These are phyloP conservation scores for Hiodon alosoides DNA, from an alignment of 2,113 vertebrate species.

Conservation along the genomic window DNA sequence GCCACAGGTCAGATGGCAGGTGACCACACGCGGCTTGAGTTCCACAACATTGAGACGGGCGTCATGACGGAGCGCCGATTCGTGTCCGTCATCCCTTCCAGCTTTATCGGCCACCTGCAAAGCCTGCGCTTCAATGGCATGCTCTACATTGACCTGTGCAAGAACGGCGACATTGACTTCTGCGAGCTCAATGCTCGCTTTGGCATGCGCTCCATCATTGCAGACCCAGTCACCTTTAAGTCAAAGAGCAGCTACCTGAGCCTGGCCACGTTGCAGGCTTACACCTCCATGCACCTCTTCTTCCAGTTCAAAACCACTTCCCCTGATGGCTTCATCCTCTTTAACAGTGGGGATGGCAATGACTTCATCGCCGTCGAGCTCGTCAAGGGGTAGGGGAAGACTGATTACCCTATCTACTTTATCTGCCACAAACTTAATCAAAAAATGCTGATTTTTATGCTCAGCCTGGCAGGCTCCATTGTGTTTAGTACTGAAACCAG, in stretches of 20 bases:
- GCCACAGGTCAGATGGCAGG: constrained; percentile 91
- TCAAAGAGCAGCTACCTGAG: constrained; percentile 96
- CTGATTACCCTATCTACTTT: background rate
- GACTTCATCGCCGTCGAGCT: constrained; percentile 96
- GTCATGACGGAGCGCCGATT: constrained; percentile 96
- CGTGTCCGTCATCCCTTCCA: constrained; percentile 88
- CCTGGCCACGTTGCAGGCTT: constrained; percentile 91
- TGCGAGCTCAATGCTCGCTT: constrained; percentile 96
- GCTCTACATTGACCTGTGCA: constrained; percentile 97
- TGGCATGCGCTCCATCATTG: constrained; percentile 91
- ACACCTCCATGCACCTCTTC: constrained; percentile 98
- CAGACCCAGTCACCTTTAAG: constrained; percentile 95
- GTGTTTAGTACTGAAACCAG: constrained; percentile 6
- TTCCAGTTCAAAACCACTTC: constrained; percentile 99
- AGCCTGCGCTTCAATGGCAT: constrained; percentile 94
- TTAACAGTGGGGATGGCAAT: constrained; percentile 79
- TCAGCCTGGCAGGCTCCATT: background rate
- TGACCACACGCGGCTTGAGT: constrained; percentile 97
- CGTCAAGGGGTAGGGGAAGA: constrained; percentile 80
- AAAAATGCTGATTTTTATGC: constrained; percentile 9
- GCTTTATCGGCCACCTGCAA: constrained; percentile 96
- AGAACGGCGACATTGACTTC: constrained; percentile 96
- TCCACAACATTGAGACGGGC: constrained; percentile 97
- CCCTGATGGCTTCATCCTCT: constrained; percentile 91
- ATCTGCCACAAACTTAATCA: constrained; percentile 27